A percentile compares a stretch with the other conserved stretches of the same genome.
Evolutionary conservation across 2,888 invertebrate species (phyloP).

Genomic region (Adelphocoris suturalis): DNA sequence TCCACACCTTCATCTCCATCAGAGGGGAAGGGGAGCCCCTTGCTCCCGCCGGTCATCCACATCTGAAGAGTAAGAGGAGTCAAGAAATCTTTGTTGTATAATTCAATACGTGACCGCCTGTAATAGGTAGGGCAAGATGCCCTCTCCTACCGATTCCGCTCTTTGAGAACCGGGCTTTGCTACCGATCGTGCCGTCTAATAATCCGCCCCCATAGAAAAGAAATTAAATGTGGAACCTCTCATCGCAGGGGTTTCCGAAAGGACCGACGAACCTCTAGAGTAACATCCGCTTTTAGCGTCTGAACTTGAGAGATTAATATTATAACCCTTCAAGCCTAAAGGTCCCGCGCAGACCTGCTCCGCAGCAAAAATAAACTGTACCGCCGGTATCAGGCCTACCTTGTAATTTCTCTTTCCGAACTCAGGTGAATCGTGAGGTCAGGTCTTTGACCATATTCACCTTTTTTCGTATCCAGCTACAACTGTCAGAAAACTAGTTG

Average conservation of each 20-base stretch:
- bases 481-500: not conserved
- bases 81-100: slow-evolving; percentile 50
- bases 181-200: slow-evolving; percentile 51
- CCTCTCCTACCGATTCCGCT: slow-evolving; percentile 38
- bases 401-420: slow-evolving; percentile 45
- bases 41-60: slow-evolving; percentile 35
- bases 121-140: slow-evolving; percentile 41
- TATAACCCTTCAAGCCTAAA: slow-evolving; percentile 50
- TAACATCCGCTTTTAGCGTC: slow-evolving; percentile 50
- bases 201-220: slow-evolving; percentile 51
- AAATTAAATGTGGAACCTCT: slow-evolving; percentile 56
- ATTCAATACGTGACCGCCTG: slow-evolving; percentile 48
- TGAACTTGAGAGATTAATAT: slow-evolving; percentile 48
- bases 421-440: slow-evolving; percentile 46
- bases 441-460: slow-evolving; percentile 9
- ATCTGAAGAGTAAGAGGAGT: slow-evolving; percentile 31
- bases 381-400: slow-evolving; percentile 34
- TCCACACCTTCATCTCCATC: slow-evolving; percentile 19
- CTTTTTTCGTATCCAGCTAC: not conserved
- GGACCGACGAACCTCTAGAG: slow-evolving; percentile 15
- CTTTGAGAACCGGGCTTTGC: slow-evolving; percentile 29
- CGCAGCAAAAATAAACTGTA: slow-evolving; percentile 46
- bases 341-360: slow-evolving; percentile 4
- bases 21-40: not conserved
- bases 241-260: slow-evolving; percentile 33